Conservation (phyloP, 2,888 invertebrate genomes). For the Coremacera marginata region DNA sequence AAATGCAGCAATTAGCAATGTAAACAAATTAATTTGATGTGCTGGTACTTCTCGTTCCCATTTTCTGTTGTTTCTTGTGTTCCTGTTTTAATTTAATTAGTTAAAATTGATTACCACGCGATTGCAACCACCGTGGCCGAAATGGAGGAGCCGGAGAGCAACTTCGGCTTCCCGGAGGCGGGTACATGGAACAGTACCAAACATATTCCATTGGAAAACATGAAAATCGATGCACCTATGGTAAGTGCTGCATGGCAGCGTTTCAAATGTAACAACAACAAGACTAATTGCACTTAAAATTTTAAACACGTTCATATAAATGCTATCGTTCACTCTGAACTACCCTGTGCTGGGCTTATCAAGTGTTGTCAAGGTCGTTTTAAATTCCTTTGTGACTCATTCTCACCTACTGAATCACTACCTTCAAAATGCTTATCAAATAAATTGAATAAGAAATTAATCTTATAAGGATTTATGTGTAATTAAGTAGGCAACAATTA, state of each 20-base stretch:
- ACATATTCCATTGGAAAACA: constrained; percentile 75
- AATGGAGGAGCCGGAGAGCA: constrained; percentile 58
- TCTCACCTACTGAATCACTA: too few relatives aligned
- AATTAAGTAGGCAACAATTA: too few relatives aligned
- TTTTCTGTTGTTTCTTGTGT: neutral
- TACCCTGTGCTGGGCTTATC: neutral
- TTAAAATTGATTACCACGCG: constrained; percentile 31
- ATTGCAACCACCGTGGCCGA: constrained; percentile 41
- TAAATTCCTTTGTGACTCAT: neutral
- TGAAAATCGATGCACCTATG: constrained; percentile 84
- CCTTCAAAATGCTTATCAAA: too few relatives aligned
- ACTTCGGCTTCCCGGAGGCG: constrained; percentile 65
- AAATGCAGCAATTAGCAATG: neutral
- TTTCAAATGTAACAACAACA: neutral
- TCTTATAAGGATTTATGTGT: too few relatives aligned
- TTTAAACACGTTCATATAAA: neutral
- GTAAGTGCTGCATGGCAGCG: constrained; percentile 58
- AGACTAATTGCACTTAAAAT: neutral
- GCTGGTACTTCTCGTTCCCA: neutral
- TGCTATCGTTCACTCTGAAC: neutral
- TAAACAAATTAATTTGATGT: neutral
- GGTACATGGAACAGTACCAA: constrained; percentile 75
- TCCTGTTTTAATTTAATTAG: neutral
- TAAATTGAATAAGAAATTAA: too few relatives aligned
- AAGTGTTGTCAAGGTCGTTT: neutral